Evolutionary conservation across 2,797 vertebrate species (phyloP).

Genomic region (Microctenopoma lineatum): DNA sequence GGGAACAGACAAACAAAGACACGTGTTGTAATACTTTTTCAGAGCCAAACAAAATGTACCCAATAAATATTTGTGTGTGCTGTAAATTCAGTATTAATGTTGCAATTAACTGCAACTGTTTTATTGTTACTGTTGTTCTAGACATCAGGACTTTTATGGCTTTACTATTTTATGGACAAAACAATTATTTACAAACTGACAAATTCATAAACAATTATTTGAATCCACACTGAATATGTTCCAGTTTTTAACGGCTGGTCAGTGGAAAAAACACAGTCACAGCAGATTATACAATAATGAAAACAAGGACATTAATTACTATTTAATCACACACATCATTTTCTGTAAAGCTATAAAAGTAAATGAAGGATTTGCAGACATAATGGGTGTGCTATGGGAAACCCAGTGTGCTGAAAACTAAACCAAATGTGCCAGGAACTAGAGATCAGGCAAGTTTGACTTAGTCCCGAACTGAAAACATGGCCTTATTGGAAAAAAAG

Average conservation of each 20-base stretch:
- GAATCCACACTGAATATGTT: too few relatives aligned
- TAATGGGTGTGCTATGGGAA: conserved; percentile 8
- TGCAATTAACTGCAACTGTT: background rate
- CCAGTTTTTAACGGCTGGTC: too few relatives aligned
- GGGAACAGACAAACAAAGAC: conserved; percentile 17
- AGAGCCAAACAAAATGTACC: too few relatives aligned
- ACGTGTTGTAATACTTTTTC: background rate
- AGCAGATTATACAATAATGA: background rate
- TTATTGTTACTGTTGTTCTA: background rate
- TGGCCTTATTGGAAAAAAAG: conserved; percentile 5
- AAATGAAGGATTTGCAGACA: conserved; percentile 19
- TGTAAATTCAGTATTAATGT: too few relatives aligned
- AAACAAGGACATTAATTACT: background rate
- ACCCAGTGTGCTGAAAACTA: conserved; percentile 15
- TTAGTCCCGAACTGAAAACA: conserved; percentile 15
- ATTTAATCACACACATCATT: background rate
- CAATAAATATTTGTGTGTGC: too few relatives aligned
- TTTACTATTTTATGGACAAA: conserved; percentile 1
- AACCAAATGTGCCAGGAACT: conserved; percentile 19
- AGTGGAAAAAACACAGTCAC: background rate
- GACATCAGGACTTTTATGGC: too few relatives aligned
- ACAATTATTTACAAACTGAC: background rate
- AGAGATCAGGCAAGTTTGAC: conserved; percentile 3
- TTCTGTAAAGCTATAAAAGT: conserved; percentile 14
- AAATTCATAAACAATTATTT: background rate